Evolutionary conservation across 2,888 invertebrate genomes (phyloP).

Genomic region (Catocala sponsa): DNA sequence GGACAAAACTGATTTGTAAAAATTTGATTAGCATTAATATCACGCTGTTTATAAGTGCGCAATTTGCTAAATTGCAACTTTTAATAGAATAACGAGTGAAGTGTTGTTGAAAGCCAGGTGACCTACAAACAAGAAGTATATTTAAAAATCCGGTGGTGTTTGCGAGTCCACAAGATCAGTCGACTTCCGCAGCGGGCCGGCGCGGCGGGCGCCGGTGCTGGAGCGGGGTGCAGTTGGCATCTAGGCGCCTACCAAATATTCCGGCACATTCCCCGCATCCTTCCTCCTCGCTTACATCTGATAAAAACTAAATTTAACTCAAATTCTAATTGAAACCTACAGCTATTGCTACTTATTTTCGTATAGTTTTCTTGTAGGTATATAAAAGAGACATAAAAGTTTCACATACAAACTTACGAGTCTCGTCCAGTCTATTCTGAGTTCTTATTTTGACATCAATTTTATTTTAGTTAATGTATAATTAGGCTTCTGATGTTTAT

Average conservation of each 20-base stretch:
- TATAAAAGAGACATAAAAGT: too few species aligned
- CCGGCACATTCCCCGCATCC: constrained; percentile 56
- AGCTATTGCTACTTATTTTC: neutral
- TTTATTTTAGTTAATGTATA: too few species aligned
- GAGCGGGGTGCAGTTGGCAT: constrained; percentile 33
- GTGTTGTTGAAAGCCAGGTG: constrained; percentile 16
- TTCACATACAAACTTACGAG: too few species aligned
- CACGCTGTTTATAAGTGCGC: too few species aligned
- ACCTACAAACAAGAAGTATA: constrained; percentile 38
- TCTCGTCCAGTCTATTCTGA: too few species aligned
- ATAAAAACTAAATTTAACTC: constrained; percentile 49
- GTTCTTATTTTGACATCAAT: too few species aligned
- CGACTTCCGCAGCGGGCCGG: constrained; percentile 21
- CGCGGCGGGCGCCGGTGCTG: constrained; percentile 12
- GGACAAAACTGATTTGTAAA: too few species aligned
- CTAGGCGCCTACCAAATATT: constrained; percentile 56
- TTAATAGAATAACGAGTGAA: neutral
- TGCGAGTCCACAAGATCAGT: constrained; percentile 33
- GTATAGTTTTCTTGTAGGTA: neutral
- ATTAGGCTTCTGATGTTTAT: too few species aligned
- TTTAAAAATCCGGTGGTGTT: constrained; percentile 27
- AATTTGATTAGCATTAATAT: too few species aligned
- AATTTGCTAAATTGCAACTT: too few species aligned
- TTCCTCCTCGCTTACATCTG: constrained; percentile 57
- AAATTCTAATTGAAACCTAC: constrained; percentile 1